phyloP scores from a whole-genome alignment of 1,140 invertebrate genomes.

The Oryzaephilus surinamensis region DNA sequence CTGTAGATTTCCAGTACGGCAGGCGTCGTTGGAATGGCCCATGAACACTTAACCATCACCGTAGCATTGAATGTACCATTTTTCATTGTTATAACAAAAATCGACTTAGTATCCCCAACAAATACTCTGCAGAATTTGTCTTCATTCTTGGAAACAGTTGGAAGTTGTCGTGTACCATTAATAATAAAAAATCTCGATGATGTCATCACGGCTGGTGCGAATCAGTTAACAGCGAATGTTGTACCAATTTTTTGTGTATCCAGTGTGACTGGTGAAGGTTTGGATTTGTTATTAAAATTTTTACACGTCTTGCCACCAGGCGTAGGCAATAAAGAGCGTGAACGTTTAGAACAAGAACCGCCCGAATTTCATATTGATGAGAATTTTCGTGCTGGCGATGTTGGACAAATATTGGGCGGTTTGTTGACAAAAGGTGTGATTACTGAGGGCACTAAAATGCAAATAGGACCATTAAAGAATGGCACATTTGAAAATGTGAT shows the following conservation, averaged over 20 bases:
- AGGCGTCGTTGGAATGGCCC: slow-evolving; percentile 57
- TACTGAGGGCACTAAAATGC: slow-evolving; percentile 66
- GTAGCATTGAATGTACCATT: slow-evolving; percentile 79
- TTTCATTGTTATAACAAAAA: slow-evolving; percentile 85
- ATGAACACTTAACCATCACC: slow-evolving; percentile 77
- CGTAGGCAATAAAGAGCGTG: slow-evolving; percentile 55
- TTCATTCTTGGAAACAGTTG: slow-evolving; percentile 49
- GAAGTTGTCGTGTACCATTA: slow-evolving; percentile 45
- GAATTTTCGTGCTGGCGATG: slow-evolving; percentile 69
- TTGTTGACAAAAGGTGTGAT: slow-evolving; percentile 76
- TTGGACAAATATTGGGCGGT: slow-evolving; percentile 81
- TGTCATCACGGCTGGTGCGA: slow-evolving; percentile 55
- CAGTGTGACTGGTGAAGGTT: slow-evolving; percentile 81
- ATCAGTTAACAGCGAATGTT: slow-evolving; percentile 50
- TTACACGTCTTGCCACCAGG: slow-evolving; percentile 62
- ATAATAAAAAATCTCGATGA: slow-evolving; percentile 59
- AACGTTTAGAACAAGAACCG: slow-evolving; percentile 61
- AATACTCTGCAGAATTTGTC: slow-evolving; percentile 52
- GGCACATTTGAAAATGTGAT: slow-evolving; percentile 70
- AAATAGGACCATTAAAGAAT: slow-evolving; percentile 67
- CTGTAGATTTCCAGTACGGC: slow-evolving; percentile 47
- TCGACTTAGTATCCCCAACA: slow-evolving; percentile 58
- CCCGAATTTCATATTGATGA: slow-evolving; percentile 90
- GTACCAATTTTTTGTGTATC: slow-evolving; percentile 91
- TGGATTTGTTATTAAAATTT: slow-evolving; percentile 71